Conservation (phyloP, 2,113 vertebrate species). For the Tachysurus fulvidraco region DNA sequence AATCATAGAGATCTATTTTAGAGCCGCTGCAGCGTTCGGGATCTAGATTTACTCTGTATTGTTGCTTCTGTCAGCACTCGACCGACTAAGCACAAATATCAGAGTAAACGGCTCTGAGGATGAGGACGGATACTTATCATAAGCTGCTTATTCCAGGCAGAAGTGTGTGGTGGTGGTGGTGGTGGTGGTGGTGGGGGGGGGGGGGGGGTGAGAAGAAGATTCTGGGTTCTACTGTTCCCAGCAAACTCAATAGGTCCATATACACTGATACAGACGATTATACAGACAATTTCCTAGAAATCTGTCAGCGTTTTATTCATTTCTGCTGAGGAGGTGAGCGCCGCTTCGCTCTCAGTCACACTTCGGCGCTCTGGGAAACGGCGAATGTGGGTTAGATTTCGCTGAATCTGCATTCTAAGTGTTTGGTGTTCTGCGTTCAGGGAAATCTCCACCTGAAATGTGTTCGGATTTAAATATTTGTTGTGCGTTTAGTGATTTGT, state of each 20-base stretch:
- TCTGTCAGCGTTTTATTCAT: neutral
- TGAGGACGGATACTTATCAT: constrained; percentile 62
- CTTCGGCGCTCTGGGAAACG: neutral
- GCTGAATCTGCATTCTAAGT: neutral
- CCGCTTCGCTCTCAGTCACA: neutral
- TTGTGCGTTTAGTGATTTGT: neutral
- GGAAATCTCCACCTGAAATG: neutral
- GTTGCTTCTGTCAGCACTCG: constrained; percentile 53
- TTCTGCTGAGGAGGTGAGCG: neutral
- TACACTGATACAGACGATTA: constrained; percentile 2
- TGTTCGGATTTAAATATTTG: neutral
- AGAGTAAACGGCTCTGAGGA: constrained; percentile 56
- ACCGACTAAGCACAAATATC: constrained; percentile 51
- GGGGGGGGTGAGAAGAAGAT: neutral
- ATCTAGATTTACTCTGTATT: constrained; percentile 53
- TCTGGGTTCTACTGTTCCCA: constrained; percentile 48
- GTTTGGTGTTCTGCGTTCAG: neutral
- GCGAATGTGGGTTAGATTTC: neutral
- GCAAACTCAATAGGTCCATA: constrained; percentile 55
- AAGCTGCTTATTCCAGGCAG: constrained; percentile 64
- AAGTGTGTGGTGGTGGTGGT: no score
- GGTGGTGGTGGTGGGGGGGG: no score
- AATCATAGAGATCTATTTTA: constrained; percentile 25
- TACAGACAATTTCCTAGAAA: constrained; percentile 1
- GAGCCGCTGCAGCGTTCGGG: neutral